Evolutionary conservation across 2,113 vertebrate species (phyloP).

Genomic region (Thomomys bottae): DNA sequence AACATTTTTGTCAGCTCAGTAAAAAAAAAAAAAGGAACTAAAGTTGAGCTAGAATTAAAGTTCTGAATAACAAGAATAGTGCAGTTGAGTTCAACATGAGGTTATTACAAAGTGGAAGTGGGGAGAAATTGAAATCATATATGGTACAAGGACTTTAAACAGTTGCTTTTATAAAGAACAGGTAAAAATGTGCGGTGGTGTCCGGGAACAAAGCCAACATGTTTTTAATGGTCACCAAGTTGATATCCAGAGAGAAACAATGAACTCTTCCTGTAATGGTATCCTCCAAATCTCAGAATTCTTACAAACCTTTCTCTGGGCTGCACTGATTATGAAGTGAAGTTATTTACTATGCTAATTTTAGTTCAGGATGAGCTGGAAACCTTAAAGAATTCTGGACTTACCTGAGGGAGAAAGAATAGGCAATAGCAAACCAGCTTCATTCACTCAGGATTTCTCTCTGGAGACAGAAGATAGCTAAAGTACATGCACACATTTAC

Average conservation of each 20-base stretch:
- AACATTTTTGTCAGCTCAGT: constrained; percentile 76
- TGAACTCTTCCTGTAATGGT: neutral
- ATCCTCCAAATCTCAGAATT: neutral
- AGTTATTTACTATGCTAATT: neutral
- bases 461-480: neutral
- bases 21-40: constrained; percentile 14
- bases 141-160: neutral
- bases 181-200: neutral
- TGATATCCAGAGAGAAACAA: constrained; percentile 13
- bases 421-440: neutral
- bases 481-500: neutral
- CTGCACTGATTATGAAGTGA: neutral
- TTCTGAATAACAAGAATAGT: constrained; percentile 62
- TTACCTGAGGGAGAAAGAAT: neutral
- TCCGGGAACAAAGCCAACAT: constrained; percentile 25
- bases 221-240: constrained; percentile 34
- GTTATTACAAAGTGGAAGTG: constrained; percentile 48
- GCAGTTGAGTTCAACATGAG: constrained; percentile 51
- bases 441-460: neutral
- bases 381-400: neutral
- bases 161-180: constrained; percentile 15
- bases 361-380: constrained; percentile 22
- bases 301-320: neutral
- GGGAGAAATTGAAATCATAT: constrained; percentile 52
- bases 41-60: constrained; percentile 43